Conservation (phyloP, 2,888 invertebrate genomes). For the Prosopocoilus inquinatus region DNA sequence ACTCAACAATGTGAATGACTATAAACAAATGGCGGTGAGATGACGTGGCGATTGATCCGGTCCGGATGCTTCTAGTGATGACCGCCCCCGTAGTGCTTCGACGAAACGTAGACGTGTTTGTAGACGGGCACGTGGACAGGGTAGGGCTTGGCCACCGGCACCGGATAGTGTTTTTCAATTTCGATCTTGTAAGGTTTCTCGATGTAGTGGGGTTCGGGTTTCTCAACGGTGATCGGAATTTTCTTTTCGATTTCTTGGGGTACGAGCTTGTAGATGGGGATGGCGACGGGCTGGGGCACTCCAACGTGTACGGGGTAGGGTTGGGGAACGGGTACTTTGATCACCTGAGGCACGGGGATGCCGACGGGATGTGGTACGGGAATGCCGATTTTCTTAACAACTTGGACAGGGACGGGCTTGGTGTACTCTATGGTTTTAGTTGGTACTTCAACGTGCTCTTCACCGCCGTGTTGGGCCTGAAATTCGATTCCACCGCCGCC, state of each 20-base stretch:
- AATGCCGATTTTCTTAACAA: slow-evolving; percentile 70
- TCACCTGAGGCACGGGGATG: slow-evolving; percentile 51
- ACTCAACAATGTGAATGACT: slow-evolving; percentile 3
- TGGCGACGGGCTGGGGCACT: slow-evolving; percentile 70
- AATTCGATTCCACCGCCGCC: slow-evolving; percentile 6
- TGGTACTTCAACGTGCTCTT: slow-evolving; percentile 56
- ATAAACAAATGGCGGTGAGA: not conserved
- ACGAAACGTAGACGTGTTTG: slow-evolving; percentile 61
- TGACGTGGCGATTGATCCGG: slow-evolving; percentile 1
- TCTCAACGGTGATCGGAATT: slow-evolving; percentile 72
- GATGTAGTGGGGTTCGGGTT: slow-evolving; percentile 68
- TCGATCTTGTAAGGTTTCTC: slow-evolving; percentile 75
- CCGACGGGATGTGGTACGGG: slow-evolving; percentile 56
- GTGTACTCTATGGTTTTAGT: slow-evolving; percentile 66
- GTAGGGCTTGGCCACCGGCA: slow-evolving; percentile 64
- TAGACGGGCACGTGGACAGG: slow-evolving; percentile 73
- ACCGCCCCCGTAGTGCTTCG: slow-evolving; percentile 35
- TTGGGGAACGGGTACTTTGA: slow-evolving; percentile 71
- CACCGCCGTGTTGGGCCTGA: slow-evolving; percentile 39
- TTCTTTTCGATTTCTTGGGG: slow-evolving; percentile 71
- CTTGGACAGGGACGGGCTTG: slow-evolving; percentile 67
- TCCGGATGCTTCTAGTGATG: too few species aligned
- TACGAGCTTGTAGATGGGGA: slow-evolving; percentile 71
- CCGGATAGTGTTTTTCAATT: slow-evolving; percentile 71
- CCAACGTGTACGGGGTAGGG: slow-evolving; percentile 72